phyloP scores from a whole-genome alignment of 2,888 invertebrate species.

The Trichopoda pennipes region DNA sequence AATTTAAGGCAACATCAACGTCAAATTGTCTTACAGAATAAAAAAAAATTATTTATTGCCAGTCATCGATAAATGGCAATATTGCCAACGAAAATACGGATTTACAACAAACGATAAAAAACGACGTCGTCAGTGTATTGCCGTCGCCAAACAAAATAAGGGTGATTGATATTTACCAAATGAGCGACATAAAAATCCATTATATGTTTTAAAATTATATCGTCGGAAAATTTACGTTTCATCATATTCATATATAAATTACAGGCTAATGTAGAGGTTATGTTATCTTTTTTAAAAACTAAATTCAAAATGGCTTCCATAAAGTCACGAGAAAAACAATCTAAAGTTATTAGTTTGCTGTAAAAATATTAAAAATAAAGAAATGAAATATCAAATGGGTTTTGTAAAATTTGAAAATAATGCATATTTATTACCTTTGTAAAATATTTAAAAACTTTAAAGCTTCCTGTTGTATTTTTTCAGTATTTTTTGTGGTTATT shows the following conservation, averaged over 20 bases:
- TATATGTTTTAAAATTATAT: constrained; percentile 64
- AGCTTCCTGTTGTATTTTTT: constrained; percentile 37
- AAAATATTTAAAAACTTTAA: constrained; percentile 63
- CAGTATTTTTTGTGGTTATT: constrained; percentile 29
- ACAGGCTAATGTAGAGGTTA: constrained; percentile 46
- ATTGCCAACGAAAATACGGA: too few relatives aligned
- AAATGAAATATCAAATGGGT: not conserved
- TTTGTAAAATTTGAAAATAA: not conserved
- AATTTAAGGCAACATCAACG: too few relatives aligned
- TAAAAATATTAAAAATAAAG: not conserved
- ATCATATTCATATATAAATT: constrained; percentile 64
- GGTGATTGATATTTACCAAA: constrained; percentile 54
- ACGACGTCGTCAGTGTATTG: too few relatives aligned
- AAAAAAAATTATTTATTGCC: too few relatives aligned
- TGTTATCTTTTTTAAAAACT: constrained; percentile 32
- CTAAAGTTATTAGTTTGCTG: constrained; percentile 65
- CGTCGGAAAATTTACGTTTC: constrained; percentile 57
- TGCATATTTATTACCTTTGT: constrained; percentile 60
- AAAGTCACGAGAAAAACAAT: constrained; percentile 65
- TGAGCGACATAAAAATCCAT: constrained; percentile 59
- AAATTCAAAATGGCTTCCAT: constrained; percentile 59
- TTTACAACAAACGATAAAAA: too few relatives aligned
- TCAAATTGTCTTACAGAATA: too few relatives aligned
- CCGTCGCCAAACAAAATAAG: too few relatives aligned
- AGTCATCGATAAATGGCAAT: too few relatives aligned